Evolutionary conservation across 2,797 vertebrate species (phyloP), one percentile per base, ranked within the genome.

Genomic region (Macropus fuliginosus): DNA sequence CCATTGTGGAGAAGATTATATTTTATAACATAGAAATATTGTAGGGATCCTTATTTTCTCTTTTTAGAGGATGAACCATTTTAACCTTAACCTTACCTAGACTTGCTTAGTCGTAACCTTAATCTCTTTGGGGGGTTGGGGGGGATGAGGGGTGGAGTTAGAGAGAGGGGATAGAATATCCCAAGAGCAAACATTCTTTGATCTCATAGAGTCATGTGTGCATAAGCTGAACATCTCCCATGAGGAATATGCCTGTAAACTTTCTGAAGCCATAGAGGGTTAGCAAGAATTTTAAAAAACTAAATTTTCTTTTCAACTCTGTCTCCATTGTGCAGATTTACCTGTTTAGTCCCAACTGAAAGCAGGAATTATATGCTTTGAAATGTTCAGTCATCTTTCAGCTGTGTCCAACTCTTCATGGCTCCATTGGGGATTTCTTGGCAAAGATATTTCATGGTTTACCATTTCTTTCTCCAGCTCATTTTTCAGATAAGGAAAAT

Each of bases 11-110:
- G 34, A 74, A 18, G 34, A 74, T n/a, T 74, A 8, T 5, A 74
- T 18, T 9, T 74, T n/a, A 74, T 74, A 74, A 74, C 21, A 11
- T 5, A 40, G 27, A 74, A 21, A 21, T 66, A n/a, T 18, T 62
- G 0, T 62, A 40, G 16, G 14, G 16, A 74, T n/a, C n/a, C 3
- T 74, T 18, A 40, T 18, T 6, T 66, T 54, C 62, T 62, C 55
- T 92, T 62, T 40, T 74, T 16, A 40, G n/a, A 74, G 66, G 66
- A 21, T 74, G 16, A 74, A 40, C n/a, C n/a, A 13, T 74, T 81
- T 95, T 54, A 93, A 93, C 31, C 54, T 90, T 74, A 40, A 34
- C n/a, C 91, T 74, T n/a, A 40, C 66, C 52, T 87, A 54, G 54
- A 3, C 87, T 55, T 56, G 90, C 12, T 92, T 74, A 90, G 59